phyloP scores from a whole-genome alignment of 2,113 vertebrate species.

The Alethe diademata region DNA sequence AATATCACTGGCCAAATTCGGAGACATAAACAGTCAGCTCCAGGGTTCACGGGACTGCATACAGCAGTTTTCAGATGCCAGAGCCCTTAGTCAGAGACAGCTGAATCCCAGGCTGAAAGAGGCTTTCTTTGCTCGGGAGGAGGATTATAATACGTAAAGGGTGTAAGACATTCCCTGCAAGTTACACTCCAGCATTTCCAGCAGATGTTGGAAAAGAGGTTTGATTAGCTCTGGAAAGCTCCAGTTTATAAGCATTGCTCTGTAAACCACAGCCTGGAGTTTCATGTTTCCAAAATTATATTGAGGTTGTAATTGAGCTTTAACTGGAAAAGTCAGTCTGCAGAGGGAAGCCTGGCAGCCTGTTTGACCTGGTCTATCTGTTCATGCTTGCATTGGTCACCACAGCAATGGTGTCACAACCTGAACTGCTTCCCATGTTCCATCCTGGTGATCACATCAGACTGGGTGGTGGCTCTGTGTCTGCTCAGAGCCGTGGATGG shows the following conservation, averaged over 20 bases:
- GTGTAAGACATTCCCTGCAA: conserved; percentile 51
- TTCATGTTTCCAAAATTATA: background rate
- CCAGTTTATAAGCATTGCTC: background rate
- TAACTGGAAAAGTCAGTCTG: background rate
- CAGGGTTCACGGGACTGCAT: conserved; percentile 41
- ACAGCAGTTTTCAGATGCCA: conserved; percentile 67
- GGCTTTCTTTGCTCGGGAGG: conserved; percentile 63
- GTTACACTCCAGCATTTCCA: conserved; percentile 36
- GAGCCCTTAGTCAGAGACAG: conserved; percentile 70
- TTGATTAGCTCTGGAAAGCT: conserved; percentile 18
- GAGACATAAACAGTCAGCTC: conserved; percentile 54
- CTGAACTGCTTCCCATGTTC: background rate
- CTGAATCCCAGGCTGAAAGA: conserved; percentile 65
- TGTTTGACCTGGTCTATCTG: background rate
- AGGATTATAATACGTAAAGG: conserved; percentile 52
- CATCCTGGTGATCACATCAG: background rate
- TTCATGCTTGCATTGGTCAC: background rate
- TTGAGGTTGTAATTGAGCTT: background rate
- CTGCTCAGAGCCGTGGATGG: accelerated
- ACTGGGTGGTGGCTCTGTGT: background rate
- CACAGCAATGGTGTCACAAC: background rate
- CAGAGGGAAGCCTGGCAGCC: background rate
- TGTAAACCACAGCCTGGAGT: background rate
- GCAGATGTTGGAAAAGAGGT: conserved; percentile 12
- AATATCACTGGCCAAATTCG: background rate